phyloP scores from a whole-genome alignment of 2,113 vertebrate genomes.

The Ginglymostoma cirratum region DNA sequence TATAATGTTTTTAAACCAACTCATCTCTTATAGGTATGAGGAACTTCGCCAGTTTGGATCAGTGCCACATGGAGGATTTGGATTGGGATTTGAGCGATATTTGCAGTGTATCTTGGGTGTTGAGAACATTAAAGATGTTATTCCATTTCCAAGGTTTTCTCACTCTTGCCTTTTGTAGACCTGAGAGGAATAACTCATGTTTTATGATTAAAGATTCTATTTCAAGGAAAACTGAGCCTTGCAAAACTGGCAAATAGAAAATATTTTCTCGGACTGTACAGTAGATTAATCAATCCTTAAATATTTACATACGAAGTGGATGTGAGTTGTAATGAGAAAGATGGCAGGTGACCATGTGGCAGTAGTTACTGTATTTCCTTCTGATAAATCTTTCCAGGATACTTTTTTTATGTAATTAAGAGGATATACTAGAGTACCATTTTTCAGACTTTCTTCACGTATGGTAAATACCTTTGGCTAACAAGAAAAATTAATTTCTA shows the following conservation, averaged over 20 bases:
- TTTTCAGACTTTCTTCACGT: neutral
- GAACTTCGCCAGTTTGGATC: slow-evolving; percentile 88
- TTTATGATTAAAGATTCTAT: neutral
- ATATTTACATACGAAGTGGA: neutral
- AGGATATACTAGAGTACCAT: neutral
- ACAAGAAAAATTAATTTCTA: neutral
- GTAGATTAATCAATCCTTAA: neutral
- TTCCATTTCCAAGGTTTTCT: slow-evolving; percentile 87
- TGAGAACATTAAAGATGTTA: slow-evolving; percentile 92
- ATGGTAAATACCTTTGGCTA: neutral
- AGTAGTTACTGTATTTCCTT: neutral
- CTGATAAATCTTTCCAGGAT: neutral
- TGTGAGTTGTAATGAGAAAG: neutral
- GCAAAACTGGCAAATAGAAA: neutral
- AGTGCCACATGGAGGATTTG: slow-evolving; percentile 88
- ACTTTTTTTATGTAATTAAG: neutral
- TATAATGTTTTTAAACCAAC: neutral
- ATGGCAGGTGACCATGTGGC: neutral
- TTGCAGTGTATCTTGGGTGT: slow-evolving; percentile 85
- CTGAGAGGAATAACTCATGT: neutral
- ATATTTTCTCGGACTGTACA: neutral
- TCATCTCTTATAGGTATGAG: slow-evolving; percentile 70
- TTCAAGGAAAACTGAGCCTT: neutral
- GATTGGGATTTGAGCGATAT: slow-evolving; percentile 93
- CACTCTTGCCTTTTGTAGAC: slow-evolving; percentile 75